Percentiles rank a stretch among this genome's conserved stretches.
These are phyloP conservation scores for Ischnura elegans DNA, from an alignment of 2,888 invertebrate genomes.

Conservation along the genomic window DNA sequence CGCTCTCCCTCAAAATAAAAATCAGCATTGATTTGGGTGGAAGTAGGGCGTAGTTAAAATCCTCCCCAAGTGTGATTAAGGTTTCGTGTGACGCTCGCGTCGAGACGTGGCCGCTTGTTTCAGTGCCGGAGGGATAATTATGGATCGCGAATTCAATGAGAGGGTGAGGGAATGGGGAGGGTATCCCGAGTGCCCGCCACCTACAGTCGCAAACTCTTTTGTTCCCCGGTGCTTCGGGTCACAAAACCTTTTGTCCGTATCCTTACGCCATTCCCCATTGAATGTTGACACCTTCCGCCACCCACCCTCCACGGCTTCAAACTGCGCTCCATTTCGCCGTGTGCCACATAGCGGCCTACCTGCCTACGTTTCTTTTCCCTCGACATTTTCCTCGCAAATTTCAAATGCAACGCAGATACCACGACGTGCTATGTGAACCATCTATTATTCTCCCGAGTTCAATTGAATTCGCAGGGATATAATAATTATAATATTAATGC, in stretches of 20 bases:
- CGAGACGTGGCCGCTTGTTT: neutral
- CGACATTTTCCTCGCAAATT: too few relatives aligned
- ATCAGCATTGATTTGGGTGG: too few relatives aligned
- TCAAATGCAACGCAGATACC: too few relatives aligned
- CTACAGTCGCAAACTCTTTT: neutral
- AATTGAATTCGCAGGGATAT: too few relatives aligned
- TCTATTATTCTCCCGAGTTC: too few relatives aligned
- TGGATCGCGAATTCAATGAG: neutral
- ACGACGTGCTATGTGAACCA: too few relatives aligned
- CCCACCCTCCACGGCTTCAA: neutral
- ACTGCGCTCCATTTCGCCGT: neutral
- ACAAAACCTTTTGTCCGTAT: neutral
- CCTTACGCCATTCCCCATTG: neutral
- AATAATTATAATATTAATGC: too few relatives aligned
- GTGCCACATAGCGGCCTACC: neutral
- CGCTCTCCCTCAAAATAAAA: too few relatives aligned
- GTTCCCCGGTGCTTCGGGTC: neutral
- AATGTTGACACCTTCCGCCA: neutral
- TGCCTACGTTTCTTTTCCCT: neutral
- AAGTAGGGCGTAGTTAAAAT: too few relatives aligned
- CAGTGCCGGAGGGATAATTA: neutral
- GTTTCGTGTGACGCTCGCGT: neutral
- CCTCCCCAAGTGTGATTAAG: too few relatives aligned
- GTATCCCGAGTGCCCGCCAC: neutral
- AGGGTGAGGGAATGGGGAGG: neutral